Evolutionary conservation across 2,113 vertebrate genomes (phyloP), one percentile per base, ranked within the genome.

Genomic region (Lichenostomus cassidix): DNA sequence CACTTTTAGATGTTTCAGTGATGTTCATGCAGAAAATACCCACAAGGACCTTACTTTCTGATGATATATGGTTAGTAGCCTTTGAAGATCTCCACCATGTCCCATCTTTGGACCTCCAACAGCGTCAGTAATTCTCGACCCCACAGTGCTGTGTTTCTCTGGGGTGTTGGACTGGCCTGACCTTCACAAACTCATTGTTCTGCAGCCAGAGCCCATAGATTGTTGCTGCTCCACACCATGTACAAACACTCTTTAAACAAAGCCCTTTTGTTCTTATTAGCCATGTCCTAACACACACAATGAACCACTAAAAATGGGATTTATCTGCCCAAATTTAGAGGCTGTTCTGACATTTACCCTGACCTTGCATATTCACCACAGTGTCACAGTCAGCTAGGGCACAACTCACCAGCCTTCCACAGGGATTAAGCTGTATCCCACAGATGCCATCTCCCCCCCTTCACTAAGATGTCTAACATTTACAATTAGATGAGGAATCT

Each of bases 101-200:
- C 67, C 50, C 88, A 83, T 83, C 63, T 19, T 18, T 8, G 15
- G 90, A 4, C 92, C 83, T 80, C 94, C 90, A 83, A 46, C 37
- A 76, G 71, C 0, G 9, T 1, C 5, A 6, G 46, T 76, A 65
- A 46, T 80, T 58, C 88, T 53, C 1, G 0, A 23, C 47, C 35
- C 77, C 67, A 29, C 67, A 74, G 75, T 1, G 0, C 6, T 69
- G 63, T 62, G 25, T 13, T 70, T 47, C 84, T 83, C 92, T 76
- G 13, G 12, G 56, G n/a, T 17, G 68, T 2, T 83, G 76, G 76
- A 63, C 90, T 74, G 79, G 71, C 50, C 68, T 81, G 90, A 96
- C 88, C 83, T 77, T 74, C 88, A 58, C 59, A 62, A 93, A 91
- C 17, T 56, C 90, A 93, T 74, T 93, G 89, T 60, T 96, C 31